Conservation (phyloP, 92 coral and sea anemone species). For the Parazoanthus darwini region DNA sequence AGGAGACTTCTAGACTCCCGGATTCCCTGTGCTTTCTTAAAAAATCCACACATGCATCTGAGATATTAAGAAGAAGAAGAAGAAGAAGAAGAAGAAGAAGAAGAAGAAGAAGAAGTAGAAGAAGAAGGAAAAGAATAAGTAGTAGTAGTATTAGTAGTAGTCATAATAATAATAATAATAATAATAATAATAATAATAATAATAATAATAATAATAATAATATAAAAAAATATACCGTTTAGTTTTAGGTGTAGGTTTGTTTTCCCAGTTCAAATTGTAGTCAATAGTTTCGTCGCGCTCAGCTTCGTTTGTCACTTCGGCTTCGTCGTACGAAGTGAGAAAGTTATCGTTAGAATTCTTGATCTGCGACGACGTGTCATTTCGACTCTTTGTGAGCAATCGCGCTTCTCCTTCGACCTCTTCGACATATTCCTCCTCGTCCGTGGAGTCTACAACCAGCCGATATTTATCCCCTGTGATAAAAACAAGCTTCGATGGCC, state of each 20-base stretch:
- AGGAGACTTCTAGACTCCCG: no score
- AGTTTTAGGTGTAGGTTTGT: constrained; percentile 23
- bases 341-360: constrained; percentile 48
- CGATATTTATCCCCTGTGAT: constrained; percentile 67
- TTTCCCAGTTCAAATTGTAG: constrained; percentile 69
- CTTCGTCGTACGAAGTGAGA: constrained; percentile 64
- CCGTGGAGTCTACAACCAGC: constrained; percentile 66
- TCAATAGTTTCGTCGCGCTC: constrained; percentile 96
- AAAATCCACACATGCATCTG: background rate
- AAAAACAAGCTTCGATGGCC: constrained; percentile 66
- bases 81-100: no score
- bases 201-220: no score
- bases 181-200: no score
- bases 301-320: constrained; percentile 66
- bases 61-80: no score
- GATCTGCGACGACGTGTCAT: background rate
- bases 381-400: background rate
- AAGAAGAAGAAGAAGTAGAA: no score
- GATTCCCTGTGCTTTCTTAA: background rate
- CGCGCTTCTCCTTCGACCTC: constrained; percentile 9
- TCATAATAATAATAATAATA: no score
- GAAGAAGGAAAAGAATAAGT: no score
- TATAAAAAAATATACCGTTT: background rate
- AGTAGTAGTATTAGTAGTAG: no score
- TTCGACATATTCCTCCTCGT: constrained; percentile 48